These are phyloP conservation scores for Poecilia velifera DNA, from an alignment of 2,797 vertebrate genomes.

Conservation along the genomic window DNA sequence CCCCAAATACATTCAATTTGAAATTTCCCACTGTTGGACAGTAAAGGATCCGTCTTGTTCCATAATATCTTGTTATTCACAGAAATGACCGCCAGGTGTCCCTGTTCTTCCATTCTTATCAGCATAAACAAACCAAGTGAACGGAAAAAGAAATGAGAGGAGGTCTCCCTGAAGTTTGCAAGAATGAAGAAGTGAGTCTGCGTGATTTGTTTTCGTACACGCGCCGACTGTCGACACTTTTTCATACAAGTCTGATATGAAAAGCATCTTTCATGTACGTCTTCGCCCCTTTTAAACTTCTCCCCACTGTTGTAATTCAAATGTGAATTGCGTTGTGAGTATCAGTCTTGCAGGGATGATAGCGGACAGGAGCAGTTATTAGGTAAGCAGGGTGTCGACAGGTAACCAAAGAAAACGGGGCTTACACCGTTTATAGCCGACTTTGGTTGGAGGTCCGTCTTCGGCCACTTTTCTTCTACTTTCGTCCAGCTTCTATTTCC, in stretches of 20 bases:
- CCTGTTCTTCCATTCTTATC: neutral
- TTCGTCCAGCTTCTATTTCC: neutral
- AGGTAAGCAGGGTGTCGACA: constrained; percentile 37
- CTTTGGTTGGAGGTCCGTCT: neutral
- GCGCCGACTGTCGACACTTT: neutral
- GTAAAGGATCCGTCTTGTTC: neutral
- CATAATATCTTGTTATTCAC: no score
- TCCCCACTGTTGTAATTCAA: no score
- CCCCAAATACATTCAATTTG: neutral
- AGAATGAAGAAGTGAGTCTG: constrained; percentile 15
- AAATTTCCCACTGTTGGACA: neutral
- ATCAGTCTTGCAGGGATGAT: constrained; percentile 12
- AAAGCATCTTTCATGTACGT: neutral
- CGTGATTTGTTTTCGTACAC: constrained; percentile 8
- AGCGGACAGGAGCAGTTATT: constrained; percentile 10
- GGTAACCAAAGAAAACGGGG: constrained; percentile 35
- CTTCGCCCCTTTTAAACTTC: neutral
- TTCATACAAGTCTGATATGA: neutral
- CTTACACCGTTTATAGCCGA: constrained; percentile 10
- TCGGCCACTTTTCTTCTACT: neutral
- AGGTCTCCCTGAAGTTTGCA: constrained; percentile 9
- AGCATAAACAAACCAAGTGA: neutral
- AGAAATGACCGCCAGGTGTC: constrained; percentile 14
- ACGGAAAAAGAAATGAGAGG: constrained; percentile 15
- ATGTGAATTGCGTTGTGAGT: neutral